Base-by-base conservation (phyloP, 2,797 vertebrate genomes). In the Protosalanx chinensis region DNA sequence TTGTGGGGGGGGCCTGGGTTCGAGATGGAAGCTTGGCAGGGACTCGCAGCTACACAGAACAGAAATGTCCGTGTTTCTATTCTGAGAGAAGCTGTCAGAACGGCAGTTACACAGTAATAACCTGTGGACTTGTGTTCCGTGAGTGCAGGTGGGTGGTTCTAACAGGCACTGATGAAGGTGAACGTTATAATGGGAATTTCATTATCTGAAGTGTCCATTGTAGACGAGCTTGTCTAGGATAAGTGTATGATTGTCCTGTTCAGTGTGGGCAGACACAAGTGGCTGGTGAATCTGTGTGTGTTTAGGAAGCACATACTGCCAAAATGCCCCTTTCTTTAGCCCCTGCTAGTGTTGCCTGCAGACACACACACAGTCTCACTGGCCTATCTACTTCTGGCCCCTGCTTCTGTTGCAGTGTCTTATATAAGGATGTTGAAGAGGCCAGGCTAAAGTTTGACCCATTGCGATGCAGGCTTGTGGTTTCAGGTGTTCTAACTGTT, bases 361-460 rank as follows among this genome's bases (percentile, higher is more conserved):
- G 4, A n/a, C 51, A n/a, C 18, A 56, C 51, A 53, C 51, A 53
- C 51, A 49, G 4, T 5, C 41, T 5, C 5, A 46, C 51, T 56
- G 15, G n/a, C 51, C 15, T 71, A 80, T 69, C 77, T 29, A 41
- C 64, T 51, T 23, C 64, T 66, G 10, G 53, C 30, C 71, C 68
- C 27, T 79, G 68, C 70, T 49, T n/a, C 51, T 67, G 49, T 75
- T 81, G 86, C 86, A 86, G 82, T 82, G 73, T 72, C 79, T 90
- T 88, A 89, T 83, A 73, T 81, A 88, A 88, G 81, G 76, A 68
- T 72, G 66, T 23, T 71, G 63, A 66, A 49, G 73, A 77, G 78
- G 87, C 86, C 88, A 83, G 82, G 87, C 76, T 85, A 79, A 85
- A 76, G 83, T 86, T 73, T 86, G 65, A 71, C 75, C 77, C 78